Evolutionary conservation across 2,113 vertebrate genomes (phyloP), one percentile per base, ranked within the genome.

Genomic region (Sitta europaea): DNA sequence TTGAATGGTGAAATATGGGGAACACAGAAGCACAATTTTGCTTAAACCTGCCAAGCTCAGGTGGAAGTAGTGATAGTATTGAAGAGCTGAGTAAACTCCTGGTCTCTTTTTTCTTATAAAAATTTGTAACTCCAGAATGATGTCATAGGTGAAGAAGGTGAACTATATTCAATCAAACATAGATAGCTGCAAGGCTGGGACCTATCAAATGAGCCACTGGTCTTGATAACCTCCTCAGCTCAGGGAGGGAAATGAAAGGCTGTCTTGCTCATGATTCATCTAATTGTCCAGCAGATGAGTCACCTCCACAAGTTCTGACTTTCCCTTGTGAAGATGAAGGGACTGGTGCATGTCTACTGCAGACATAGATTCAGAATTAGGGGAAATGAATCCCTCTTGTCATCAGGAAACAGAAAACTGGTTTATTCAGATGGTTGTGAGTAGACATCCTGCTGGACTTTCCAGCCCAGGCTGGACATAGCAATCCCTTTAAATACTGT

Each of bases 221-320:
- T 94, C 68, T 66, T 70, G 59, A 77, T 50, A 66, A 38, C 65
- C 51, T 47, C n/a, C 18, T 8, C 15, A 55, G 38, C 38, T 89
- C 43, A 58, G 31, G 51, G 43, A 35, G 33, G 59, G 72, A 89
- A 89, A 84, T 84, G 51, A 67, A 83, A 84, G 33, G 11, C 17
- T 59, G 54, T 76, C 55, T 84, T 94, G 55, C 16, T 62, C 28
- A 25, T 94, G 93, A 91, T 77, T 89, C 76, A 81, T 77, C 65
- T 80, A 27, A 33, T 86, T 57, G 83, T 91, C 67, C 38, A 47
- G 68, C 47, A 92, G 63, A 95, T 92, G 80, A 96, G 61, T 95
- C 87, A 96, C n/a, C 14, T 15, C 17, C 50, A 80, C 27, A 47
- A 89, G 51, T 76, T 92, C 29, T 75, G n/a, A 67, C 89, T 89